Percentiles rank a stretch among this genome's conserved stretches.
Evolutionary conservation across 2,888 invertebrate genomes (phyloP).

Genomic region (Vannuccia rotundouncinata): DNA sequence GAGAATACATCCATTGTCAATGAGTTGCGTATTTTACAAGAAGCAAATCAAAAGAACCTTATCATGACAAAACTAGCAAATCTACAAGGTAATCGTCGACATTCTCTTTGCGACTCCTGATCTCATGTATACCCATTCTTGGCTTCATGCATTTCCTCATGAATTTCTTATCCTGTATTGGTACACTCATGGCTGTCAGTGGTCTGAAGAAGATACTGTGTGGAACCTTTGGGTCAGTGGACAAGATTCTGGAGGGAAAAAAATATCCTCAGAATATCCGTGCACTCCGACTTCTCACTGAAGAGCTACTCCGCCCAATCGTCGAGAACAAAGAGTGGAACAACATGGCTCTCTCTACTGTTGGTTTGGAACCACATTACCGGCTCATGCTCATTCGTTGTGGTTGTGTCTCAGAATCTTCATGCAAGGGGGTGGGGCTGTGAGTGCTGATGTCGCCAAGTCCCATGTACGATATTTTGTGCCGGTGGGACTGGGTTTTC

Average conservation of each 20-base stretch:
- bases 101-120: neutral
- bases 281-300: neutral
- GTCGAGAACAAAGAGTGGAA: neutral
- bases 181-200: neutral
- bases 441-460: too few species aligned
- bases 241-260: neutral
- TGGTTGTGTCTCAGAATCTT: too few species aligned
- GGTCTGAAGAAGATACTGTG: neutral
- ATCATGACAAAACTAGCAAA: neutral
- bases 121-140: neutral
- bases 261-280: neutral
- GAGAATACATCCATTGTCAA: constrained; percentile 31
- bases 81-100: neutral
- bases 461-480: too few species aligned
- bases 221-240: neutral
- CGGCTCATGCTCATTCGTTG: too few species aligned
- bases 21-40: constrained; percentile 25
- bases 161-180: neutral
- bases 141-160: neutral
- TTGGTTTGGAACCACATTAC: too few species aligned
- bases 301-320: neutral
- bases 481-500: too few species aligned
- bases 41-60: neutral
- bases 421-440: too few species aligned
- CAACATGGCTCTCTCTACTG: neutral